Percentiles rank a stretch among this genome's conserved stretches.
phyloP scores from a whole-genome alignment of 2,888 invertebrate genomes.

The Cinara cedri region DNA sequence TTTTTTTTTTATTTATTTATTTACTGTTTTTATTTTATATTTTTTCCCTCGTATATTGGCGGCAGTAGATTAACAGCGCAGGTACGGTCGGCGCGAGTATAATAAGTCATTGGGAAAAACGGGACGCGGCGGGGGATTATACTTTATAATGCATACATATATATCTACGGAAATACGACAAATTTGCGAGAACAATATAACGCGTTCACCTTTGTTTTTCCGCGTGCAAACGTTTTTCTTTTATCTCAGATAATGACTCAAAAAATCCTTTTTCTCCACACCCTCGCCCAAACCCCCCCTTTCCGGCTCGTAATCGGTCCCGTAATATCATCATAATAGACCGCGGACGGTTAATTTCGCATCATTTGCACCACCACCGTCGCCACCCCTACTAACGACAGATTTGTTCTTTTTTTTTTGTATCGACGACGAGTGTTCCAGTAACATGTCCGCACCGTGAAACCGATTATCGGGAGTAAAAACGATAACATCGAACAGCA shows the following conservation, averaged over 20 bases:
- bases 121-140: constrained; percentile 56
- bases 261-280: constrained; percentile 1
- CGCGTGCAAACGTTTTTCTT: constrained; percentile 11
- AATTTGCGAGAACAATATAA: constrained; percentile 51
- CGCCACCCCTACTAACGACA: too few species aligned
- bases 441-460: too few species aligned
- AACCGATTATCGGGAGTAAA: too few species aligned
- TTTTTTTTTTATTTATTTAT: too few species aligned
- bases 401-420: too few species aligned
- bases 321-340: too few species aligned
- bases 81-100: background rate
- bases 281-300: background rate
- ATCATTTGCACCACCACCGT: too few species aligned
- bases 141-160: too few species aligned
- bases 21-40: background rate
- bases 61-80: background rate
- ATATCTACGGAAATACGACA: constrained; percentile 47
- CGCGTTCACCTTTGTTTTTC: constrained; percentile 44
- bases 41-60: background rate
- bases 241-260: constrained; percentile 46
- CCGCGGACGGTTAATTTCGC: too few species aligned
- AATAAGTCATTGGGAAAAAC: constrained; percentile 58
- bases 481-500: too few species aligned
- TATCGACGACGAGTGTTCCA: too few species aligned
- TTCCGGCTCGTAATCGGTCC: background rate